Base-by-base conservation (phyloP, 2,113 vertebrate genomes). In the Hucho hucho region DNA sequence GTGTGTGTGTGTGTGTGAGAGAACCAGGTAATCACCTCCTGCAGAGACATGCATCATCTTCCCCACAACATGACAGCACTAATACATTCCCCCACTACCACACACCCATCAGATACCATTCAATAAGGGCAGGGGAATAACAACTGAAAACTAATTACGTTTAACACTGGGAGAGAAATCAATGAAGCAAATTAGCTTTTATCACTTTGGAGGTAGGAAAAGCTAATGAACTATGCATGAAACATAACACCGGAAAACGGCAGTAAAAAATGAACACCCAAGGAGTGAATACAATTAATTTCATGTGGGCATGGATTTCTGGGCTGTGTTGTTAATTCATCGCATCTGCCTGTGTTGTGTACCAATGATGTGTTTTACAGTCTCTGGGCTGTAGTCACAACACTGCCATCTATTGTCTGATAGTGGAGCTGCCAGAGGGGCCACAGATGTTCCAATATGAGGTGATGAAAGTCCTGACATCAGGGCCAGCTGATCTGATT, bases 381-480 rank as follows among this genome's bases (percentile, higher is more conserved):
- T n/a, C 63, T 68, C 29, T 4, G 26, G 1, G 9, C 5, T 1
- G 71, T 79, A 88, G 84, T 83, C 79, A 58, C 88, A 85, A 89
- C 88, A 86, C 87, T 87, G 91, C 92, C 93, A 92, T 89, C 92
- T 92, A 85, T 84, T 83, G 93, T 77, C 84, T 75, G 72, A 79
- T 72, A 74, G 79, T 75, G 67, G 79, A 11, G 25, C 47, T 11
- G 14, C 4, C 1, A 1, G 69, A 56, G 66, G 53, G 47, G n/a
- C 12, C 53, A 37, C n/a, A 53, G 47, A 72, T 2, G 46, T 37
- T 69, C 64, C 14, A 68, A 16, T 68, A 29, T 0, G 16, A 56
- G 13, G 13, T 16, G 26, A 37, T 20, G 25, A 64, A 2, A 70
- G 53, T 22, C 25, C 1, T 63, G 25, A 67, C 76, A 83, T 72